phyloP scores from a whole-genome alignment of 2,113 vertebrate species.

The Pollachius pollachius region DNA sequence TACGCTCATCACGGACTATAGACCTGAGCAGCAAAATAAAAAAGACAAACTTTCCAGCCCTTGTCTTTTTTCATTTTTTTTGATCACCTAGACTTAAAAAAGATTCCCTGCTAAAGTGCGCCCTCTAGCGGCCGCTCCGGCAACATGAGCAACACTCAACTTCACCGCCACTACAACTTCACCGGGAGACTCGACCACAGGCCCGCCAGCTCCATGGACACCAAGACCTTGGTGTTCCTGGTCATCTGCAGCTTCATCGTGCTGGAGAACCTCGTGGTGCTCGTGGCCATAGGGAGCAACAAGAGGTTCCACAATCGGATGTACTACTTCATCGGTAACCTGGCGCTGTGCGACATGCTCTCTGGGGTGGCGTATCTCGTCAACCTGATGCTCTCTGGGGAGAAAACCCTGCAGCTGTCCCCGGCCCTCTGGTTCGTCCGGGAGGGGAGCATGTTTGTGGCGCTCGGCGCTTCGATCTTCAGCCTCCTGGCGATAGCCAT shows the following conservation, averaged over 20 bases:
- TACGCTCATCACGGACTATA: too few relatives aligned
- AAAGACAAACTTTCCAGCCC: conserved; percentile 31
- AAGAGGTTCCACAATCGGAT: conserved; percentile 94
- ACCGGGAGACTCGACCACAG: conserved; percentile 83
- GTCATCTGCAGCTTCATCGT: conserved; percentile 88
- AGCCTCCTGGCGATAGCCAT: conserved; percentile 94
- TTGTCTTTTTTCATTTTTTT: conserved; percentile 18
- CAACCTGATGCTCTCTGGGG: conserved; percentile 91
- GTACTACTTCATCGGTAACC: conserved; percentile 97
- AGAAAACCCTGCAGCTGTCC: conserved; percentile 84
- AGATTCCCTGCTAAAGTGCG: conserved; percentile 30
- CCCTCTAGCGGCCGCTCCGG: conserved; percentile 44
- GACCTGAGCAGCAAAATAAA: too few relatives aligned
- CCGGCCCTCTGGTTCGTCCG: conserved; percentile 85
- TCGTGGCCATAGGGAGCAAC: conserved; percentile 94
- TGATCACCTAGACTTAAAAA: conserved; percentile 5
- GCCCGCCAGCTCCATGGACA: conserved; percentile 48
- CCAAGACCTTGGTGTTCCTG: conserved; percentile 78
- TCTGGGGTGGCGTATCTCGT: conserved; percentile 86
- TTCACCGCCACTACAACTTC: conserved; percentile 85
- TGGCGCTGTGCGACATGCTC: conserved; percentile 93
- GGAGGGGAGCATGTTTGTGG: conserved; percentile 94
- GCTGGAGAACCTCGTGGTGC: conserved; percentile 91
- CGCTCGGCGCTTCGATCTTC: conserved; percentile 89
- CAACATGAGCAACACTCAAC: conserved; percentile 70